Evolutionary conservation across 2,797 vertebrate species (phyloP), one percentile per base, ranked within the genome.

Genomic region (Acropternis orthonyx): DNA sequence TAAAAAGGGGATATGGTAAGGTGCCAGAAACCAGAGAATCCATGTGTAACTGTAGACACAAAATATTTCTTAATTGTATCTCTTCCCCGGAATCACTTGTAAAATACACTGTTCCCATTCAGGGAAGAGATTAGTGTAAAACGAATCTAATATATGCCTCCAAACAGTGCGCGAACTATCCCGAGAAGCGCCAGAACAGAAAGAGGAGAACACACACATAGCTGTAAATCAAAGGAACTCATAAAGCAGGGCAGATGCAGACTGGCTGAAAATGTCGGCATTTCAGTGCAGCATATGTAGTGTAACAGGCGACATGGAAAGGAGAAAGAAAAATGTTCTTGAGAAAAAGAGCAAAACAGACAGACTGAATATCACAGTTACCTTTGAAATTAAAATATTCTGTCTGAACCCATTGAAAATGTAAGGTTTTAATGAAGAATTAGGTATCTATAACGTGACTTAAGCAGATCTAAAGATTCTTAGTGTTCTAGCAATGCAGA

Each of bases 351-450:
- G 14, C 7, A 46, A 88, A 34, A 2, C 49, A 92, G 56, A 21
- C 39, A 77, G 58, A 83, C 4, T 73, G 54, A 85, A 63, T 86
- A 69, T 66, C 62, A 44, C 72, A 69, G 58, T 71, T 95, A 92
- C 58, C 51, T 85, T 85, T 85, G 69, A 92, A 94, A 92, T 89
- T n/a, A 94, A 94, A 91, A 72, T 83, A 91, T 1, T 48, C 12
- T 41, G 59, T 92, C 43, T 85, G 62, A 91, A 92, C 85, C 32
- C 27, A 75, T 32, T 69, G 51, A 91, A 51, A 83, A 76, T 80
- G 72, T 90, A 79, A 82, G 69, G 12, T 66, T 95, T 95, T 92
- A 88, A 66, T 92, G 88, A 88, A 88, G 76, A 67, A 86, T 11
- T 62, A 79, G 74, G 23, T 94, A 89, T 76, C 15, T 49, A 28